These are phyloP conservation scores for Zygaena filipendulae DNA, from an alignment of 2,888 invertebrate genomes.

Conservation along the genomic window DNA sequence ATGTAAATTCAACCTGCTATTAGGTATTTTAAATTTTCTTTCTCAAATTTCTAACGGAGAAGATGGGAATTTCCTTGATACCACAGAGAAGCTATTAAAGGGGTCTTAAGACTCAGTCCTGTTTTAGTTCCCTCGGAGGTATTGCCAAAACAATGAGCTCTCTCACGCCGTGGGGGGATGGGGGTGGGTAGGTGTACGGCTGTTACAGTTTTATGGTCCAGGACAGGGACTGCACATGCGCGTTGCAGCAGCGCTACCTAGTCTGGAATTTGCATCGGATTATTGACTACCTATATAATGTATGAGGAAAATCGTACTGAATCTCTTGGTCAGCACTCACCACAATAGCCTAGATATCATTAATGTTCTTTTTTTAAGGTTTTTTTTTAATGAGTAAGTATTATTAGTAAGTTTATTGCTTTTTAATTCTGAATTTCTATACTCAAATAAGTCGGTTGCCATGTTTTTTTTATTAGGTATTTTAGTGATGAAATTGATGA, in stretches of 20 bases:
- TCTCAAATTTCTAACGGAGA: too few relatives aligned
- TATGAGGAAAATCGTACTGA: too few relatives aligned
- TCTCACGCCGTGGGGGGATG: conserved; percentile 30
- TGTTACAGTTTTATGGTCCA: conserved; percentile 64
- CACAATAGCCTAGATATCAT: too few relatives aligned
- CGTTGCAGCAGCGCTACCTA: conserved; percentile 34
- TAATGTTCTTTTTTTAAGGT: too few relatives aligned
- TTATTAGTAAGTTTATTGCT: too few relatives aligned
- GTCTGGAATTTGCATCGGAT: conserved; percentile 57
- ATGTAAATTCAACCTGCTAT: too few relatives aligned
- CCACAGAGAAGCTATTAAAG: conserved; percentile 54
- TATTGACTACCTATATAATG: conserved; percentile 44
- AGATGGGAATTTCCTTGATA: conserved; percentile 33
- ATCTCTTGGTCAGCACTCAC: too few relatives aligned
- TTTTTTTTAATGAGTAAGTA: too few relatives aligned
- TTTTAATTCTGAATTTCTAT: too few relatives aligned
- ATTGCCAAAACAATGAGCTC: conserved; percentile 60
- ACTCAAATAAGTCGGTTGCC: not conserved
- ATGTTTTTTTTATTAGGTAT: not conserved
- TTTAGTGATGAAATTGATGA: too few relatives aligned
- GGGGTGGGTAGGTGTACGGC: conserved; percentile 29
- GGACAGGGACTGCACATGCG: conserved; percentile 59
- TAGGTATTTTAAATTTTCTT: too few relatives aligned
- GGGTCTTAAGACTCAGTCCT: conserved; percentile 56
- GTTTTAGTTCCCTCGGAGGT: conserved; percentile 43